These are phyloP conservation scores for Thalassophryne amazonica DNA, from an alignment of 2,797 vertebrate genomes.

Conservation along the genomic window DNA sequence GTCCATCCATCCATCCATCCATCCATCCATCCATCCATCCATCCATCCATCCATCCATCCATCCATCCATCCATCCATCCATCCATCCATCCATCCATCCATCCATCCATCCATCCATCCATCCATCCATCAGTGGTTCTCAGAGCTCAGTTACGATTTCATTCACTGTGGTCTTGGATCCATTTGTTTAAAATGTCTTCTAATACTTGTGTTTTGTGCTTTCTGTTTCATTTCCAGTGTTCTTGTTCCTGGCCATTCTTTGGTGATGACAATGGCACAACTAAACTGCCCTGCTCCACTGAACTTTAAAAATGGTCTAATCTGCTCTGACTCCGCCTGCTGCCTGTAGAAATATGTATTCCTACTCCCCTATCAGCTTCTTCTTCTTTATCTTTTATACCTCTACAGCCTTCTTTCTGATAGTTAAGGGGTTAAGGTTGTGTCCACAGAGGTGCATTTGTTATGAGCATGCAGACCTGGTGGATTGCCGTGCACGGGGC, in stretches of 20 bases:
- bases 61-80: too few species aligned
- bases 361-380: neutral
- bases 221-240: conserved; percentile 16
- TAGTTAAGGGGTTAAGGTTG: neutral
- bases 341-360: conserved; percentile 29
- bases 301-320: neutral
- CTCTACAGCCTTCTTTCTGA: neutral
- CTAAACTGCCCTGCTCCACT: neutral
- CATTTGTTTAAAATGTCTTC: neutral
- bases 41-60: too few species aligned
- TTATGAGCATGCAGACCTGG: conserved; percentile 66
- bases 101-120: too few species aligned
- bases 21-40: too few species aligned
- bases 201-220: neutral
- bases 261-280: neutral
- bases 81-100: too few species aligned
- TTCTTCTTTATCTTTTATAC: conserved; percentile 2
- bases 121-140: too few species aligned
- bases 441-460: conserved; percentile 69
- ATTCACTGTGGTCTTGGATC: too few species aligned
- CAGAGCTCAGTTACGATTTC: too few species aligned
- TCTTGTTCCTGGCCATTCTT: neutral
- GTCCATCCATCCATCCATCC: too few species aligned
- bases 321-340: neutral
- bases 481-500: conserved; percentile 64